Conservation (phyloP, 2,113 vertebrate genomes). For the Anolis sagrei region DNA sequence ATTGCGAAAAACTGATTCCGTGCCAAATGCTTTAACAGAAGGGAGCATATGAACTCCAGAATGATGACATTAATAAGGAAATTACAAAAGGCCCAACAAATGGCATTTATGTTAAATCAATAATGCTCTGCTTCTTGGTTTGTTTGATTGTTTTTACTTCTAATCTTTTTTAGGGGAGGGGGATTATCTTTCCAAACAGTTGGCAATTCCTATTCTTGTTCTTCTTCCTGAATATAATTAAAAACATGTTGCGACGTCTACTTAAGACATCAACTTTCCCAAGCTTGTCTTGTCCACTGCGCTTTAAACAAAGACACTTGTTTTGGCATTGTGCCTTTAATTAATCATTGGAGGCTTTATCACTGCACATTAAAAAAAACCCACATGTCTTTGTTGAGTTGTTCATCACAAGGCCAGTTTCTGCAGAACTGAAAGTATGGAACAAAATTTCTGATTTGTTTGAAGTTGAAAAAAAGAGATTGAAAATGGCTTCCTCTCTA, state of each 20-base stretch:
- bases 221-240: slow-evolving; percentile 85
- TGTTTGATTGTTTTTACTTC: slow-evolving; percentile 77
- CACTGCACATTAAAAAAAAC: slow-evolving; percentile 48
- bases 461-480: slow-evolving; percentile 41
- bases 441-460: slow-evolving; percentile 76
- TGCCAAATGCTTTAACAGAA: slow-evolving; percentile 74
- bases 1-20: slow-evolving; percentile 73
- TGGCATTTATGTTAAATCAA: slow-evolving; percentile 85
- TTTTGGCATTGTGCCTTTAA: slow-evolving; percentile 85
- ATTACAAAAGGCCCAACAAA: slow-evolving; percentile 84
- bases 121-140: slow-evolving; percentile 80
- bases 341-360: slow-evolving; percentile 84
- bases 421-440: slow-evolving; percentile 76
- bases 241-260: slow-evolving; percentile 84
- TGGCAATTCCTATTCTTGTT: slow-evolving; percentile 83
- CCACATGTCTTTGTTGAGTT: slow-evolving; percentile 78
- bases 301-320: slow-evolving; percentile 85
- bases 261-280: slow-evolving; percentile 89
- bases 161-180: slow-evolving; percentile 78
- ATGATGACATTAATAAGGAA: slow-evolving; percentile 84
- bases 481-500: slow-evolving; percentile 40
- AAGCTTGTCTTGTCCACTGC: slow-evolving; percentile 85
- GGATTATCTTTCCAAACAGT: slow-evolving; percentile 86
- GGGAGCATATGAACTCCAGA: slow-evolving; percentile 73
- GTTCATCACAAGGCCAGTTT: slow-evolving; percentile 78